These are phyloP conservation scores for Anableps anableps DNA, from an alignment of 2,797 vertebrate species.

Conservation along the genomic window DNA sequence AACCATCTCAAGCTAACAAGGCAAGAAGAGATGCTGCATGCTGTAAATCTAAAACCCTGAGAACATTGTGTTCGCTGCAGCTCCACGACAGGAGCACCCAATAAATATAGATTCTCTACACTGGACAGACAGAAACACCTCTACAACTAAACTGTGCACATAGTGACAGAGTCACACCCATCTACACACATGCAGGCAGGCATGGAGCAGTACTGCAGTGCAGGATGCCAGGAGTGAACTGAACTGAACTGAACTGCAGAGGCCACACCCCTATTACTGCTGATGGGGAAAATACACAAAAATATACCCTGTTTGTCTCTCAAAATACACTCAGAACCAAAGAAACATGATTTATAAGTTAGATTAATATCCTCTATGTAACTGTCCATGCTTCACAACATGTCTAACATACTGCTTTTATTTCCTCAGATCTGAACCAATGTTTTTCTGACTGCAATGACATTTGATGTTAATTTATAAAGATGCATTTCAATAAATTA, in stretches of 20 bases:
- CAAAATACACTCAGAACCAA: constrained; percentile 4
- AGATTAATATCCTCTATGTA: neutral
- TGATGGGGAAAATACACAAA: neutral
- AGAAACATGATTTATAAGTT: neutral
- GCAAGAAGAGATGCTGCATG: constrained; percentile 2
- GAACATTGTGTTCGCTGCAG: constrained; percentile 54
- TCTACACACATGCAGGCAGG: constrained; percentile 31
- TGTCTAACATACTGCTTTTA: neutral
- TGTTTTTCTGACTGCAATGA: neutral
- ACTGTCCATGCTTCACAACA: neutral
- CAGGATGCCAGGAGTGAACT: constrained; percentile 53
- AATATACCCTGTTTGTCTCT: neutral
- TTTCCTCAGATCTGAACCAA: too few species aligned
- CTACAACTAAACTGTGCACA: constrained; percentile 8
- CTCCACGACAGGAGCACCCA: constrained; percentile 57
- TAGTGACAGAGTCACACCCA: constrained; percentile 8
- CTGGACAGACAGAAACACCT: constrained; percentile 7
- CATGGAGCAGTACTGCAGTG: constrained; percentile 74
- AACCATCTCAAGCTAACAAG: neutral
- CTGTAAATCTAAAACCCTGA: constrained; percentile 36
- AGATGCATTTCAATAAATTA: neutral
- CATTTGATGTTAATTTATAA: neutral
- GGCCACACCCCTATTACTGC: constrained; percentile 64
- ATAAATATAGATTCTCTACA: constrained; percentile 73
- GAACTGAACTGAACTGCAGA: constrained; percentile 67